phyloP scores from a whole-genome alignment of 2,888 invertebrate genomes.

The Blera fallax region DNA sequence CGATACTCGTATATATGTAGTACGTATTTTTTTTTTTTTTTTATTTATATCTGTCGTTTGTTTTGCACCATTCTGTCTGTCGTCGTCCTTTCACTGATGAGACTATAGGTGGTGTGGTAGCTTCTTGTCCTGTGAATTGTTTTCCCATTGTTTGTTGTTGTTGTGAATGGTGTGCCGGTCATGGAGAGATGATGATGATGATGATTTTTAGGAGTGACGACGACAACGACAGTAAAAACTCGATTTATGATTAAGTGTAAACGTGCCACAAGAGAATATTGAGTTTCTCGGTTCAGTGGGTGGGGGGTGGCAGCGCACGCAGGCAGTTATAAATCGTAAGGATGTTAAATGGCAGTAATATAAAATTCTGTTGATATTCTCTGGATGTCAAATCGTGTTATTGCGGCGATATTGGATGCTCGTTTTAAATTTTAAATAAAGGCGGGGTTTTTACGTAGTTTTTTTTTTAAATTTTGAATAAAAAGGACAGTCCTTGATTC shows the following conservation, averaged over 20 bases:
- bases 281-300: constrained; percentile 32
- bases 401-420: constrained; percentile 1
- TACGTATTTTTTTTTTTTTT: constrained; percentile 8
- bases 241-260: constrained; percentile 71
- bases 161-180: constrained; percentile 8
- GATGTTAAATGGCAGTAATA: constrained; percentile 33
- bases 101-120: not conserved
- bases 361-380: constrained; percentile 44
- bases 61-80: constrained; percentile 46
- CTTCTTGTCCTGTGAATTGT: constrained; percentile 49
- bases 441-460: not conserved
- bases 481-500: no score
- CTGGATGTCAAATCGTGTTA: constrained; percentile 35
- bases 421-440: constrained; percentile 3
- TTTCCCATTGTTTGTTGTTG: constrained; percentile 31
- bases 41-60: constrained; percentile 31
- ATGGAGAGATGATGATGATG: constrained; percentile 57
- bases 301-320: not conserved
- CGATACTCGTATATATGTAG: not conserved
- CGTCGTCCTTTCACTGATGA: not conserved
- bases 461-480: not conserved
- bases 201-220: constrained; percentile 53
- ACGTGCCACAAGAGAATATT: constrained; percentile 67
- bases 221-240: constrained; percentile 65
- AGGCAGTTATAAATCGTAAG: constrained; percentile 44